These are phyloP conservation scores for Carpatolechia fugitivella DNA, from an alignment of 2,888 invertebrate species.

Conservation along the genomic window DNA sequence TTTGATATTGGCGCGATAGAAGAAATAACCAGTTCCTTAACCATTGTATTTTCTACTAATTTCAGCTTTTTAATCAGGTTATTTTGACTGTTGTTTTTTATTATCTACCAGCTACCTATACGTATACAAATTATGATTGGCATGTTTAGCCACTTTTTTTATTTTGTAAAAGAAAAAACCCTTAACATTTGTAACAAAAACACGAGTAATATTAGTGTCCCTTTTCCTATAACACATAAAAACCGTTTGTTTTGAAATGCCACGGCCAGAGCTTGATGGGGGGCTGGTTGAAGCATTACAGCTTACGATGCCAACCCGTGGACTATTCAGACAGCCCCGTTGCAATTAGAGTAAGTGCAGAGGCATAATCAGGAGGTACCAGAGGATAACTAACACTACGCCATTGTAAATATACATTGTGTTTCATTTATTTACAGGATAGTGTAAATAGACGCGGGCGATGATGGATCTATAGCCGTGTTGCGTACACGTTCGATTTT, in stretches of 20 bases:
- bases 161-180: too few species aligned
- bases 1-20: not conserved
- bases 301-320: constrained; percentile 93
- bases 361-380: constrained; percentile 34
- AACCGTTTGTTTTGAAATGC: constrained; percentile 17
- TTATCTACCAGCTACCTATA: too few species aligned
- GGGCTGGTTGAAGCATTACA: constrained; percentile 95
- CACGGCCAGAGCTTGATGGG: constrained; percentile 87
- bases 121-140: not conserved
- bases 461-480: constrained; percentile 21
- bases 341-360: constrained; percentile 89
- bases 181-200: too few species aligned
- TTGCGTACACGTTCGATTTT: too few species aligned
- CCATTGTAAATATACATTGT: constrained; percentile 68
- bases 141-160: too few species aligned
- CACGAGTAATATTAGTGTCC: not conserved
- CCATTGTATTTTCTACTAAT: not conserved
- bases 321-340: constrained; percentile 90
- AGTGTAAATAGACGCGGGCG: constrained; percentile 43
- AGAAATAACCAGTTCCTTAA: not conserved
- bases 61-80: not conserved
- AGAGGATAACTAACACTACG: constrained; percentile 53
- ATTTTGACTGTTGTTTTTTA: not conserved
- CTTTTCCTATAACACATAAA: not conserved
- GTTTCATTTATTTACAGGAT: constrained; percentile 46